Percentiles rank a stretch among this genome's conserved stretches.
Conservation (phyloP, 2,888 invertebrate genomes). For the Tyria jacobaeae region DNA sequence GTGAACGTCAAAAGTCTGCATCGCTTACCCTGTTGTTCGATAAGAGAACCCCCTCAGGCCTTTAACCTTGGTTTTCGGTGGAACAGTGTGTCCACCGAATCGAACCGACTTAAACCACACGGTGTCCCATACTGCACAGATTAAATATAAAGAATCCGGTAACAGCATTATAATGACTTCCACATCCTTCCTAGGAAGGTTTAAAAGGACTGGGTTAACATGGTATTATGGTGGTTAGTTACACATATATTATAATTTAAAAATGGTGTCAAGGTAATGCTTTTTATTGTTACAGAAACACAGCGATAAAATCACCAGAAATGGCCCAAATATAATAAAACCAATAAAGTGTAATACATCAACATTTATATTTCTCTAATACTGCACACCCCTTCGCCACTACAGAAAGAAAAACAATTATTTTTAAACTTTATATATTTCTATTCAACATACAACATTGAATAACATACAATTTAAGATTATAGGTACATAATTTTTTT, state of each 20-base stretch:
- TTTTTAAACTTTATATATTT: constrained; percentile 78
- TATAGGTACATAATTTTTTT: constrained; percentile 56
- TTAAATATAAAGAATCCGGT: no score
- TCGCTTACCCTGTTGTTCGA: no score
- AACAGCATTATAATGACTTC: no score
- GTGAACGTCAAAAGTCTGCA: no score
- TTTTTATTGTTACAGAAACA: constrained; percentile 51
- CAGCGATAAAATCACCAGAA: constrained; percentile 50
- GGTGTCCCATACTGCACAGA: no score
- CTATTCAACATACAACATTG: constrained; percentile 82
- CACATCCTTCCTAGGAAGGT: no score
- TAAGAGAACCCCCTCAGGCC: no score
- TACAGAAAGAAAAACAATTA: constrained; percentile 72
- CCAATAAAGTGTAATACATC: constrained; percentile 58
- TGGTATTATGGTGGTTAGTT: no score
- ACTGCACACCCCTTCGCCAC: constrained; percentile 72
- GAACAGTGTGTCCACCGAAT: no score
- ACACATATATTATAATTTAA: background rate
- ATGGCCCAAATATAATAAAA: constrained; percentile 59
- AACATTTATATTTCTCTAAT: constrained; percentile 81
- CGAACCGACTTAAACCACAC: no score
- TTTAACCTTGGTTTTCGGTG: no score
- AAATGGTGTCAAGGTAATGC: background rate
- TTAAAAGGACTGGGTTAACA: no score
- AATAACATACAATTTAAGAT: constrained; percentile 75